A percentile compares a stretch with the other conserved stretches of the same genome.
Conservation (phyloP, 2,797 vertebrate species). For the Lindbergichthys nudifrons region DNA sequence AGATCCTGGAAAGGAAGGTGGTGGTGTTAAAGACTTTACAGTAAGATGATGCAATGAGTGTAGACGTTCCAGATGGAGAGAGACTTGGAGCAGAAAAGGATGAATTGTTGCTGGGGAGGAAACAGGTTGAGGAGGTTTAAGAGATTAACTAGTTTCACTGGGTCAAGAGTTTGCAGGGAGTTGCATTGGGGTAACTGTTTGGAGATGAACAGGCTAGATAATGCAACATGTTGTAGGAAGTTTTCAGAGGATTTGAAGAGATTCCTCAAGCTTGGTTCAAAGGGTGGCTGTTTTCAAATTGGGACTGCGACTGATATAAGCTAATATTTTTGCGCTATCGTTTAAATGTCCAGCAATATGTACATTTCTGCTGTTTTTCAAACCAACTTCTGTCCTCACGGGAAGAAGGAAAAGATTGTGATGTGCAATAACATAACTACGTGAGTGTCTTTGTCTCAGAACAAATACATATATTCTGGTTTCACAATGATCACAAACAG, state of each 20-base stretch:
- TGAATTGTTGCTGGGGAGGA: constrained; percentile 53
- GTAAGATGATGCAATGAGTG: constrained; percentile 30
- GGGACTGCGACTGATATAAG: background rate
- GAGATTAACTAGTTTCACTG: constrained; percentile 61
- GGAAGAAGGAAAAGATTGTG: too few species aligned
- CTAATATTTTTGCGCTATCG: background rate
- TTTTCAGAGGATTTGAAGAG: background rate
- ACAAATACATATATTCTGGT: too few species aligned
- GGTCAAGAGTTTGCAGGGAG: constrained; percentile 54
- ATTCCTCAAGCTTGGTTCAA: constrained; percentile 22
- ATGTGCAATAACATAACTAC: too few species aligned
- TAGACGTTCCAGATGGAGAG: constrained; percentile 42
- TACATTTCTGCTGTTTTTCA: too few species aligned
- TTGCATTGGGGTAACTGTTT: constrained; percentile 30
- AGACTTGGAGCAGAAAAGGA: constrained; percentile 37
- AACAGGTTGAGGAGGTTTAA: constrained; percentile 52
- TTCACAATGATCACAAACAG: too few species aligned
- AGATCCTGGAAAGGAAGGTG: constrained; percentile 22
- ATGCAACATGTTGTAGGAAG: constrained; percentile 16
- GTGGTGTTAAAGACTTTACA: constrained; percentile 25
- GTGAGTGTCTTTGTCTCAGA: too few species aligned
- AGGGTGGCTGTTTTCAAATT: background rate
- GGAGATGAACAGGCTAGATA: constrained; percentile 18
- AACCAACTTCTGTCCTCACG: too few species aligned
- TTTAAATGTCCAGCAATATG: too few species aligned